Conservation (phyloP, 1,140 invertebrate species). For the Caenorhabditis inopinata region DNA sequence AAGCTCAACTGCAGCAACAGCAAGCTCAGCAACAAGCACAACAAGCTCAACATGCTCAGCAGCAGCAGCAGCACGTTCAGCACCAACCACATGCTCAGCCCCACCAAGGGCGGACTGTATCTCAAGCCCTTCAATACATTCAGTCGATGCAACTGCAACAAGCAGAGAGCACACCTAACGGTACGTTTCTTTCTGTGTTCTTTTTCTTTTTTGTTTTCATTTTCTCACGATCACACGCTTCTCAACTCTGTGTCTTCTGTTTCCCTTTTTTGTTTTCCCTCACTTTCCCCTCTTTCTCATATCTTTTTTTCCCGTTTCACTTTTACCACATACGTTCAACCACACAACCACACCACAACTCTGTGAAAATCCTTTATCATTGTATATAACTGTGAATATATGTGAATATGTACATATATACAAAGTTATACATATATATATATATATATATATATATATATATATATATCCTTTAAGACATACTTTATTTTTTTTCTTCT, state of each 20-base stretch:
- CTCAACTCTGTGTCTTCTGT: constrained; percentile 20
- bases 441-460: too few species aligned
- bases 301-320: neutral
- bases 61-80: neutral
- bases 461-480: too few species aligned
- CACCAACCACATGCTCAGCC: constrained; percentile 7
- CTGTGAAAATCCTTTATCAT: neutral
- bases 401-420: too few species aligned
- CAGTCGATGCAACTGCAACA: constrained; percentile 13
- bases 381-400: too few species aligned
- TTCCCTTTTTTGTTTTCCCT: constrained; percentile 18
- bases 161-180: neutral
- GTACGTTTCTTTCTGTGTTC: neutral
- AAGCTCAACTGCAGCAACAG: neutral
- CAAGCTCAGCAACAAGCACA: neutral
- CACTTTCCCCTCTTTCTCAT: neutral
- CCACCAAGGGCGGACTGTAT: neutral
- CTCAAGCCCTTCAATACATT: constrained; percentile 1
- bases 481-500: neutral
- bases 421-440: too few species aligned
- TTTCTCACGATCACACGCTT: constrained; percentile 19
- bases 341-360: constrained; percentile 30
- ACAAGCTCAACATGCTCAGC: neutral
- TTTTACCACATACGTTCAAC: neutral
- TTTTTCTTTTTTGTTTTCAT: neutral